phyloP scores from a whole-genome alignment of 2,113 vertebrate genomes.

The Felis catus region F.catus_Fca126_mat1.0 CM031421.1:44958001-44958500 shows the following conservation, averaged over 20 bases:
- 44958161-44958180: neutral
- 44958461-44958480: neutral
- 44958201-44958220: neutral
- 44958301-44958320: conserved; percentile 25
- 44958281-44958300: conserved; percentile 53
- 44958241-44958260: conserved; percentile 39
- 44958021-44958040: neutral
- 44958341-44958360: conserved; percentile 49
- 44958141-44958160: neutral
- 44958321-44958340: neutral
- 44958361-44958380: conserved; percentile 26
- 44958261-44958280: conserved; percentile 48
- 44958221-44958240: neutral
- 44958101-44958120: neutral
- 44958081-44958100: neutral
- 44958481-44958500: neutral
- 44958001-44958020: neutral
- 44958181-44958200: neutral
- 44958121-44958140: neutral
- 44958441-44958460: neutral
- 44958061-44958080: neutral
- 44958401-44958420: conserved; percentile 56
- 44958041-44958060: neutral
- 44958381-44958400: neutral
- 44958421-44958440: neutral